Base-by-base conservation (phyloP, 2,113 vertebrate genomes). In the Dromas ardeola region DNA sequence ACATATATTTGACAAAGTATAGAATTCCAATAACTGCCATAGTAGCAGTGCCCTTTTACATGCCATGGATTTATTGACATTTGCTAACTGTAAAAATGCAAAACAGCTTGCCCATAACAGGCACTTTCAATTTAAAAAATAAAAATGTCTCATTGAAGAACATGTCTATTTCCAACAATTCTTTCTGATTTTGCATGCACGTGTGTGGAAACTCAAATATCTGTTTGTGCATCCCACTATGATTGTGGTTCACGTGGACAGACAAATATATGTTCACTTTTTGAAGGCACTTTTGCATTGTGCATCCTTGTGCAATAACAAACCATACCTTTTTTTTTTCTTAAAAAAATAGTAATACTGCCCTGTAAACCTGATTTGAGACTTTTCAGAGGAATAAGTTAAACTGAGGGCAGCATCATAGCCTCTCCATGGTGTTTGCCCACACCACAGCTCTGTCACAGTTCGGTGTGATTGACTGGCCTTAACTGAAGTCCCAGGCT, bases 1-100 rank as follows among this genome's bases (percentile, higher is more conserved):
- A 98, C 96, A 97, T 97, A 97, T 97, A 98, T 98, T 98, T 98
- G 98, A 98, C 97, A 98, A 98, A 98, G 91, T 98, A 98, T 97
- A 97, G 97, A 98, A 98, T 95, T 97, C 95, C 95, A 97, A 97
- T 97, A 97, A 88, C 91, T 97, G 90, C 93, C 92, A 90, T 90
- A 96, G 96, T 92, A 97, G 92, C 87, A 77, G 59, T 98, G 98
- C 95, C 96, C 97, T 98, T 98, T 98, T 96, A 86, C 74, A 73
- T 97, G 94, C 82, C 92, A 96, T 95, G 93, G 98, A 98, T 98
- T 98, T 98, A 98, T 98, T 98, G 97, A 97, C 95, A 96, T 97
- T 97, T 97, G 79, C 73, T 96, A 96, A 98, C 90, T 93, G 93
- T 95, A 98, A 96, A 96, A 97, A 98, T 93, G 93, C 93, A 95